These are phyloP conservation scores for Hirundichthys speculiger DNA, from an alignment of 2,113 vertebrate species.

Conservation along the genomic window DNA sequence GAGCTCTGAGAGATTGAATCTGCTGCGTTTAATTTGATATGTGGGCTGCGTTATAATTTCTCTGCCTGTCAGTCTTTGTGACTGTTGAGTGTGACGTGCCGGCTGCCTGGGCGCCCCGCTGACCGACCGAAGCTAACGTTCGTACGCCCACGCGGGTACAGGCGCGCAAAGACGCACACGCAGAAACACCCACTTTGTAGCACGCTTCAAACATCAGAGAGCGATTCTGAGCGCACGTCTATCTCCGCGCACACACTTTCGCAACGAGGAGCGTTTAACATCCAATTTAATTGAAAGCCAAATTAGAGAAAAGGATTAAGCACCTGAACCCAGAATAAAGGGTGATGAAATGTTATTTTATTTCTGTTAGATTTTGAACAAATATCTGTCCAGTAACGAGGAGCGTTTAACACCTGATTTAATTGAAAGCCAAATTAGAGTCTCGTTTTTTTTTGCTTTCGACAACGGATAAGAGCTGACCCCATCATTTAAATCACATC, in stretches of 20 bases:
- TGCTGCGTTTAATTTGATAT: slow-evolving; percentile 64
- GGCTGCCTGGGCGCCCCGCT: slow-evolving; percentile 35
- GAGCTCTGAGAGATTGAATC: slow-evolving; percentile 61
- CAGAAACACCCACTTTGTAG: slow-evolving; percentile 9
- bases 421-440: slow-evolving; percentile 76
- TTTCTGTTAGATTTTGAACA: too few relatives aligned
- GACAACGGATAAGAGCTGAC: slow-evolving; percentile 49
- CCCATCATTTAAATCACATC: slow-evolving; percentile 69
- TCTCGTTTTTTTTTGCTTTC: slow-evolving; percentile 58
- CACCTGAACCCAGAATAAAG: too few relatives aligned
- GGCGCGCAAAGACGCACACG: not conserved
- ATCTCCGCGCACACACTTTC: not conserved
- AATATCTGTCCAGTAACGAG: too few relatives aligned
- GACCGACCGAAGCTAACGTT: slow-evolving; percentile 65
- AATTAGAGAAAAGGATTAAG: too few relatives aligned
- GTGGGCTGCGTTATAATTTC: slow-evolving; percentile 69
- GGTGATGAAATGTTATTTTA: too few relatives aligned
- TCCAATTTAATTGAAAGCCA: too few relatives aligned
- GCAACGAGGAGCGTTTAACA: slow-evolving; percentile 50
- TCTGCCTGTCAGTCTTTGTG: slow-evolving; percentile 59
- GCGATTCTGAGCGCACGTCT: not conserved
- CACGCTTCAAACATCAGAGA: slow-evolving; percentile 11
- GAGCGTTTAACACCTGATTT: slow-evolving; percentile 63
- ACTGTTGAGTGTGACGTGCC: slow-evolving; percentile 64
- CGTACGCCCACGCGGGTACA: slow-evolving; percentile 40